Conservation (phyloP, 2,113 vertebrate genomes). For the Sminthopsis crassicaudata region DNA sequence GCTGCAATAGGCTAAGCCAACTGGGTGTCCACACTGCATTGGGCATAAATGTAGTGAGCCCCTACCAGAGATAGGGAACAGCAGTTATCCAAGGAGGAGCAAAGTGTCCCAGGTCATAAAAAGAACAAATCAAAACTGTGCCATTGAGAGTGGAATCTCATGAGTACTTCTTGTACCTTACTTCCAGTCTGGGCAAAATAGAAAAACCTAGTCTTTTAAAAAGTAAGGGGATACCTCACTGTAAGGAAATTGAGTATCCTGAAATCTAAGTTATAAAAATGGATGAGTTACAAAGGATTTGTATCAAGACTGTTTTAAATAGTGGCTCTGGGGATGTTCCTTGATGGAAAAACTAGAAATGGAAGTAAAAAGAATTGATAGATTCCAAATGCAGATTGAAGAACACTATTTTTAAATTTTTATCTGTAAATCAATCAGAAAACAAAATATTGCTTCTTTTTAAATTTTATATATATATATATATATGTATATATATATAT, state of each 20-base stretch:
- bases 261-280: neutral
- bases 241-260: neutral
- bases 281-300: neutral
- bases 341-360: neutral
- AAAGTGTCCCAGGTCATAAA: neutral
- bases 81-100: neutral
- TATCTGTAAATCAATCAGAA: neutral
- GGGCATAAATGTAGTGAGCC: neutral
- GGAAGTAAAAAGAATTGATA: neutral
- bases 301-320: neutral
- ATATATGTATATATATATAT: fast-evolving
- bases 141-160: neutral
- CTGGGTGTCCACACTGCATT: neutral
- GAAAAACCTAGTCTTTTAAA: neutral
- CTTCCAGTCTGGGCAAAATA: neutral
- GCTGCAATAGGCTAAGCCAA: neutral
- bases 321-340: neutral
- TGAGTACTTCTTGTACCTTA: neutral
- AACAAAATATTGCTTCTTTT: neutral
- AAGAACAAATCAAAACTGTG: neutral
- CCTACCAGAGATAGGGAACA: neutral
- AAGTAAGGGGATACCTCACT: neutral
- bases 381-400: too few relatives aligned
- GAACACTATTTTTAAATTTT: too few relatives aligned
- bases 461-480: neutral